Percentiles rank a stretch among this genome's conserved stretches.
Evolutionary conservation across 2,888 invertebrate species (phyloP).

Genomic region (Melinaea menophilus): DNA sequence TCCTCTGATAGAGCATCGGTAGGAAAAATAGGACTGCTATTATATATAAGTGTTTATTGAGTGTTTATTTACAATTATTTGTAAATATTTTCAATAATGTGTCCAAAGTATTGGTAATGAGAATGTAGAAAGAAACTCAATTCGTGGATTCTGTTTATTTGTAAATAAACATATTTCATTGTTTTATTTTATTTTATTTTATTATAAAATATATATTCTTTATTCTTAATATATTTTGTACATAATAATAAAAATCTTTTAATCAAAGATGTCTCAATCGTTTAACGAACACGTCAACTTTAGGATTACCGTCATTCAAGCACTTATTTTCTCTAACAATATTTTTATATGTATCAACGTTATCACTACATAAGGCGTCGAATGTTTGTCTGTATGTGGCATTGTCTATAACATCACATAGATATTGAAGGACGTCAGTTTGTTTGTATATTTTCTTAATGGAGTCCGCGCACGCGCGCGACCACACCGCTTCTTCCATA

Average conservation of each 20-base stretch:
- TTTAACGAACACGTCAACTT: slow-evolving; percentile 27
- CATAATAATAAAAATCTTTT: background rate
- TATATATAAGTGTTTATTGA: no score
- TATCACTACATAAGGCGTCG: slow-evolving; percentile 44
- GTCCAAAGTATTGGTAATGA: no score
- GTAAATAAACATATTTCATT: no score
- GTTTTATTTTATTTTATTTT: no score
- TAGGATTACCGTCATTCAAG: slow-evolving; percentile 22
- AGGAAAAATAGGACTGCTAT: background rate
- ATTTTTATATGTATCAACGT: slow-evolving; percentile 38
- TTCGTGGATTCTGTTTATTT: no score
- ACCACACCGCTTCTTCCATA: slow-evolving; percentile 73
- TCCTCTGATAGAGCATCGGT: background rate
- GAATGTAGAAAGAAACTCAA: no score
- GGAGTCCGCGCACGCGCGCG: slow-evolving; percentile 46
- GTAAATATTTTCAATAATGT: no score
- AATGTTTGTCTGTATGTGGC: slow-evolving; percentile 37
- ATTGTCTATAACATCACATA: slow-evolving; percentile 15
- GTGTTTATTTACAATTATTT: no score
- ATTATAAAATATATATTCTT: background rate
- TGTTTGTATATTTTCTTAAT: slow-evolving; percentile 30
- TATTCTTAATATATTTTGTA: background rate
- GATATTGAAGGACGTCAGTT: background rate
- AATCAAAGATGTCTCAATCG: slow-evolving; percentile 1
- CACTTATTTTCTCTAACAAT: background rate